phyloP scores from a whole-genome alignment of 2,888 invertebrate species.

The Drosophila hamatofila region DNA sequence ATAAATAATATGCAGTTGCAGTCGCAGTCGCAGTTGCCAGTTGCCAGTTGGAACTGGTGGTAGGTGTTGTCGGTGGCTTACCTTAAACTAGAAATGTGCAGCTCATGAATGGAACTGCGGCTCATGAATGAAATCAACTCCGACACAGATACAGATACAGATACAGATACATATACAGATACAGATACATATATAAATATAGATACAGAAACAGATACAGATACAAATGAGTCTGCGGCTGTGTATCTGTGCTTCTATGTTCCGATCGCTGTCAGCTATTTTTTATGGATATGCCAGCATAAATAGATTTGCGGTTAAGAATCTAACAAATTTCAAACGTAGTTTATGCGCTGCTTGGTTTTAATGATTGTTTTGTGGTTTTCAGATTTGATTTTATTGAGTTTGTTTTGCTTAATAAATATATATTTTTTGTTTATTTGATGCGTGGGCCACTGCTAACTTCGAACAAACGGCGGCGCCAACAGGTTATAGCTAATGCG shows the following conservation, averaged over 20 bases:
- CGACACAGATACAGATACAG: constrained; percentile 11
- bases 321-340: constrained; percentile 55
- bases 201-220: too few relatives aligned
- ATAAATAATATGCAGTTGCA: constrained; percentile 76
- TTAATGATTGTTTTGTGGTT: constrained; percentile 62
- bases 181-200: not conserved
- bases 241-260: constrained; percentile 42
- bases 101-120: constrained; percentile 62
- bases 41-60: constrained; percentile 36
- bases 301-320: constrained; percentile 68
- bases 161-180: not conserved
- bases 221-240: not conserved
- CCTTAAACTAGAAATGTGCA: constrained; percentile 79
- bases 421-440: not conserved
- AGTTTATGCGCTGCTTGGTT: constrained; percentile 50
- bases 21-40: constrained; percentile 58
- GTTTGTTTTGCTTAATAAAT: constrained; percentile 8
- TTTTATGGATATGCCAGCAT: constrained; percentile 74
- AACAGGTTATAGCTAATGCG: constrained; percentile 58
- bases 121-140: constrained; percentile 72
- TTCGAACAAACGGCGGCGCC: constrained; percentile 52
- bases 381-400: constrained; percentile 44
- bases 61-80: constrained; percentile 79
- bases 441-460: constrained; percentile 60
- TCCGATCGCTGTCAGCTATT: constrained; percentile 59